These are phyloP conservation scores for Diglossa brunneiventris DNA, from an alignment of 2,113 vertebrate species.

Conservation along the genomic window DNA sequence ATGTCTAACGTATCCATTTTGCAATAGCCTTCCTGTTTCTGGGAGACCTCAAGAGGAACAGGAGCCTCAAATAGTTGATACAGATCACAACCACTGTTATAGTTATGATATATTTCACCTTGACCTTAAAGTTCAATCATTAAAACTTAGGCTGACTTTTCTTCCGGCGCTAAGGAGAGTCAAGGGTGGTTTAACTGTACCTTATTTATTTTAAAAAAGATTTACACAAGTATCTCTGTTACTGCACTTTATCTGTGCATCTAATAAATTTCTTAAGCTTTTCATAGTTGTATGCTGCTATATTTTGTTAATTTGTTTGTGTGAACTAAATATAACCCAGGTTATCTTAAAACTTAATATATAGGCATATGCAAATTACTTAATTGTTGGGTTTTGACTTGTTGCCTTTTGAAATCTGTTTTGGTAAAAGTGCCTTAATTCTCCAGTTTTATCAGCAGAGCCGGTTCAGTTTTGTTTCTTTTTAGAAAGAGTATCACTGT, in stretches of 20 bases:
- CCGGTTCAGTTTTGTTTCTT: not conserved
- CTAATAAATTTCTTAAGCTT: conserved; percentile 69
- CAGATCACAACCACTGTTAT: conserved; percentile 8
- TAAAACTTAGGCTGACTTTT: conserved; percentile 22
- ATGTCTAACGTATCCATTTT: conserved; percentile 41
- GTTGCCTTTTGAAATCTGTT: conserved; percentile 23
- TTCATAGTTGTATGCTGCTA: conserved; percentile 63
- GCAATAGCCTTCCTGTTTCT: conserved; percentile 57
- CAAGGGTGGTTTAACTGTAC: conserved; percentile 60
- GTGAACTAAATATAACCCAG: conserved; percentile 2
- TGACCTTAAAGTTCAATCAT: conserved; percentile 62
- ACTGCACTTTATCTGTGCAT: conserved; percentile 63
- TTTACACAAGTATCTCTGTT: conserved; percentile 61
- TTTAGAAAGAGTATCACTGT: not conserved
- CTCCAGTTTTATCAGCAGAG: not conserved
- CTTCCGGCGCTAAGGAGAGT: conserved; percentile 45
- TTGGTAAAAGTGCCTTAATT: conserved; percentile 55
- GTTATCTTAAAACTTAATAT: conserved; percentile 48
- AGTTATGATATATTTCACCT: conserved; percentile 41
- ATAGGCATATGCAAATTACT: conserved; percentile 5
- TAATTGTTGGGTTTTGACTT: conserved; percentile 2
- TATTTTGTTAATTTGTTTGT: conserved; percentile 49
- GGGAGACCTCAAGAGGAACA: conserved; percentile 38
- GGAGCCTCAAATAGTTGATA: not conserved
- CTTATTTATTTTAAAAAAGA: conserved; percentile 68